Conservation (phyloP, 2,888 invertebrate species). For the Cryptocephalus primarius region DNA sequence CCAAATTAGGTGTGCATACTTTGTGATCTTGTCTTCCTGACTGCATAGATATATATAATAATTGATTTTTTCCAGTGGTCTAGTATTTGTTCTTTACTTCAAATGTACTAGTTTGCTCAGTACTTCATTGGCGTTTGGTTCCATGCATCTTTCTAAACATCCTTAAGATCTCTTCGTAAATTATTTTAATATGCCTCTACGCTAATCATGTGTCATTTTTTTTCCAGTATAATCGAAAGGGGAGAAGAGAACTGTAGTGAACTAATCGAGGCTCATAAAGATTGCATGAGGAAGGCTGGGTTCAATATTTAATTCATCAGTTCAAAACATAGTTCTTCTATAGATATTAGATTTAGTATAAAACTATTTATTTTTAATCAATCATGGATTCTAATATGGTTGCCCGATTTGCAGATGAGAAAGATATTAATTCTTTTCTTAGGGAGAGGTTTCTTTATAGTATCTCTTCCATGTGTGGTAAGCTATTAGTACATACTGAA, state of each 20-base stretch:
- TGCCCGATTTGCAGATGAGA: conserved; percentile 8
- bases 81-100: no score
- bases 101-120: no score
- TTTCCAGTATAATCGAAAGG: conserved; percentile 72
- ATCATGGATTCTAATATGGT: no score
- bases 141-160: no score
- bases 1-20: no score
- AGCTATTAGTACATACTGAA: conserved; percentile 1
- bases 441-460: conserved; percentile 28
- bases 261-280: conserved; percentile 91
- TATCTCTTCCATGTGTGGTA: conserved; percentile 28
- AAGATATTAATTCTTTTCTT: conserved; percentile 24
- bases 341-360: neutral
- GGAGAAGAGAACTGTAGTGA: conserved; percentile 86
- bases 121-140: no score
- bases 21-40: no score
- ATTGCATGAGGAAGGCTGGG: conserved; percentile 91
- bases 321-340: neutral
- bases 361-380: neutral
- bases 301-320: conserved; percentile 71
- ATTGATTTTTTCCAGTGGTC: no score
- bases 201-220: neutral
- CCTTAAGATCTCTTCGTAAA: no score
- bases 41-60: no score
- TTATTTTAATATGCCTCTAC: no score